phyloP scores from a whole-genome alignment of 2,888 invertebrate species.

The Troides oblongomaculatus region DNA sequence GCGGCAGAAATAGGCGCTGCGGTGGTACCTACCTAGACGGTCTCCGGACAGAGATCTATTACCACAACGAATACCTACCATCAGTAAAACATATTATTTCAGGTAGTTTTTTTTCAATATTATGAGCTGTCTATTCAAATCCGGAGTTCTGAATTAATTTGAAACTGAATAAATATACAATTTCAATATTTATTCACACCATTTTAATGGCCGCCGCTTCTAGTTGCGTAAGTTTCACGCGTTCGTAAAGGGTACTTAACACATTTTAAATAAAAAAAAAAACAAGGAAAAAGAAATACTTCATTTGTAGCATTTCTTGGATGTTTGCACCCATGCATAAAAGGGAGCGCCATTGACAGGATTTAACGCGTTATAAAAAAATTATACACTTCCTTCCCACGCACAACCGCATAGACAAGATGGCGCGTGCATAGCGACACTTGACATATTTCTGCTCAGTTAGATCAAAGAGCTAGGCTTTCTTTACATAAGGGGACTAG shows the following conservation, averaged over 20 bases:
- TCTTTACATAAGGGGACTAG: constrained; percentile 46
- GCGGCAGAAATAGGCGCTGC: too few relatives aligned
- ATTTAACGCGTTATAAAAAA: constrained; percentile 29
- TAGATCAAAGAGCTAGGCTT: constrained; percentile 49
- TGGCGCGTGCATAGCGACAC: constrained; percentile 42
- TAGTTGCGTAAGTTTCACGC: neutral
- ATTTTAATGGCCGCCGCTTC: constrained; percentile 2
- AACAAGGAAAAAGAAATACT: constrained; percentile 11
- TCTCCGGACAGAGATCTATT: too few relatives aligned
- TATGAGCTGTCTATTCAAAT: neutral
- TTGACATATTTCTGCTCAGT: constrained; percentile 61
- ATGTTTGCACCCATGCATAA: constrained; percentile 20
- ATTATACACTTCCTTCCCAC: constrained; percentile 31
- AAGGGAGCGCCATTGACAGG: constrained; percentile 20
- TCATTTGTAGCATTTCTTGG: constrained; percentile 9
- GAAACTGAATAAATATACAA: constrained; percentile 1
- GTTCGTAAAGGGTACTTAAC: constrained; percentile 14
- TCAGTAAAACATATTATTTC: too few relatives aligned
- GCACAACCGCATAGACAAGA: constrained; percentile 41
- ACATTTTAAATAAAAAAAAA: constrained; percentile 21
- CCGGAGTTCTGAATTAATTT: neutral
- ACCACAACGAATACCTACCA: too few relatives aligned
- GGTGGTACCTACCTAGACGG: too few relatives aligned
- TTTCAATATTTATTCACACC: neutral
- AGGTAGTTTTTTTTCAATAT: too few relatives aligned